These are phyloP conservation scores for Melipona beecheii DNA, from an alignment of 2,888 invertebrate genomes.

Conservation along the genomic window DNA sequence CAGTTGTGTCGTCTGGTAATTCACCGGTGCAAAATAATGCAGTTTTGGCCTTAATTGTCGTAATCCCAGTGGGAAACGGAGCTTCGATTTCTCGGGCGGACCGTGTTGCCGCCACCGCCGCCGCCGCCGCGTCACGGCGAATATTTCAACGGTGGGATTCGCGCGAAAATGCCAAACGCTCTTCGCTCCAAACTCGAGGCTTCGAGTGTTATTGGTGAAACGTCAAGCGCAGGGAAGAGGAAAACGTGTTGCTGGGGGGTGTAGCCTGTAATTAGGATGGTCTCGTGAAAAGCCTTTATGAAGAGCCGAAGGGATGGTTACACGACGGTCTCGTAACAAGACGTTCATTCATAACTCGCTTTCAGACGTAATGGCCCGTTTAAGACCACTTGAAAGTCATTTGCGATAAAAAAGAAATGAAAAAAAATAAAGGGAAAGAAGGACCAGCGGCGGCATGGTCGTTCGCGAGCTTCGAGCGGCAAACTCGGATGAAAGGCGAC, in stretches of 20 bases:
- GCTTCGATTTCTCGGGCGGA: conserved; percentile 9
- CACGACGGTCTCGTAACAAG: conserved; percentile 50
- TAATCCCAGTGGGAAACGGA: conserved; percentile 29
- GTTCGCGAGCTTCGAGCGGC: no score
- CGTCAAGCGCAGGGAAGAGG: conserved; percentile 20
- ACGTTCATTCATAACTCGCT: conserved; percentile 61
- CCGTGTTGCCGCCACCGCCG: no score
- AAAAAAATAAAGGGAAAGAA: not conserved
- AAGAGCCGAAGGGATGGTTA: conserved; percentile 56
- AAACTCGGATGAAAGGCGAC: conserved; percentile 6
- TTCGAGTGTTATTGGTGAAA: conserved; percentile 34
- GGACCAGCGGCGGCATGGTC: not conserved
- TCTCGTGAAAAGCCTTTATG: conserved; percentile 49
- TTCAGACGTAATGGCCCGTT: conserved; percentile 63
- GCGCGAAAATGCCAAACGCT: conserved; percentile 25
- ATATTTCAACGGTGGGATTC: conserved; percentile 9
- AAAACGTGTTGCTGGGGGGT: not conserved
- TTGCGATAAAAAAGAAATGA: conserved; percentile 42
- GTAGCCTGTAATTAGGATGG: conserved; percentile 49
- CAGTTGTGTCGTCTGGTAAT: conserved; percentile 7
- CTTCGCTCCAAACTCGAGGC: not conserved
- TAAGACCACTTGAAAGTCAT: conserved; percentile 66
- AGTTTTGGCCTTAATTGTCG: conserved; percentile 24
- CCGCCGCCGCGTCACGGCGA: not conserved
- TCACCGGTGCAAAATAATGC: conserved; percentile 24